Evolutionary conservation across 2,113 vertebrate genomes (phyloP), one percentile per base, ranked within the genome.

Genomic region (Sturnus vulgaris): DNA sequence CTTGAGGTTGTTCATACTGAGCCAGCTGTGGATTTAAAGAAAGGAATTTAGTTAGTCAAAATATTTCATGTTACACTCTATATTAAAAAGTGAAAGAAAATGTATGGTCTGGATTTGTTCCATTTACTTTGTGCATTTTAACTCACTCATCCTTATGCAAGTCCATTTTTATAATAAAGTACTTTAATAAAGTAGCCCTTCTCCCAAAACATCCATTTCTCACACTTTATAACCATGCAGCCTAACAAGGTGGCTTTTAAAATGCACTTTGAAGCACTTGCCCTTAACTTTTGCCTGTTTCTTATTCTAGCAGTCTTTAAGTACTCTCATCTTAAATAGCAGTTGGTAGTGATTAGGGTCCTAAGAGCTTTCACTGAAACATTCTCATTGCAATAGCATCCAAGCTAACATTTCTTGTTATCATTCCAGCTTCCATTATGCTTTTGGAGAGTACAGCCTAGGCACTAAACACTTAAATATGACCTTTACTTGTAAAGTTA

Each of bases 1-100:
- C 98, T 92, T 98, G 96, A 75, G 97, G 92, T 49, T 98, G 96
- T 98, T 99, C 99, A 86, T 98, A 98, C 93, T 99, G 99, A 98
- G 98, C 97, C 97, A 99, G 98, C 99, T 99, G 98, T 44, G 94
- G 73, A 93, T 92, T 91, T 97, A 95, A 98, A 96, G 92, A 97
- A 88, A 98, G 96, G 93, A 86, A 89, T 95, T 96, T n/a, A 79
- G 84, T 97, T 98, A 97, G 94, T 76, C 4, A 4, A 17, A 88
- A 11, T 42, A 76, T 78, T 82, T 71, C 56, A 75, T n/a, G 53
- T 37, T 75, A 57, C 5, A 68, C 11, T 39, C 57, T 66, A 15
- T 25, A 80, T 55, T 81, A 70, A 95, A 72, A 93, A 82, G 40
- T 15, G 47, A 33, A 57, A 8, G 22, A 73, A 86, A 75, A 60